A percentile compares a stretch with the other conserved stretches of the same genome.
Evolutionary conservation across 2,888 invertebrate species (phyloP).

Genomic region (Cheilosia vulpina): DNA sequence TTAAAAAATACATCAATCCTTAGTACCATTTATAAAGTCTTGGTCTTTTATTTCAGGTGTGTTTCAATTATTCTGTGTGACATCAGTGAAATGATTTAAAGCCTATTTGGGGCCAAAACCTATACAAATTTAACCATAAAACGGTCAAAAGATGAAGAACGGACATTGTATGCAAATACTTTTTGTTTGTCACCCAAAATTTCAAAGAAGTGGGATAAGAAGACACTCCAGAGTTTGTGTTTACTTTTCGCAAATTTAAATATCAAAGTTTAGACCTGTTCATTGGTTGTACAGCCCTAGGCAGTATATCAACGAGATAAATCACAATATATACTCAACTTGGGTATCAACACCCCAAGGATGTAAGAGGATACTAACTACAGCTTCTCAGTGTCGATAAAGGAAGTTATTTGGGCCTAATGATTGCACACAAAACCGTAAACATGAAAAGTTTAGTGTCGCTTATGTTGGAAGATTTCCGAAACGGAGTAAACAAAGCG

Average conservation of each 20-base stretch:
- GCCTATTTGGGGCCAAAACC: background rate
- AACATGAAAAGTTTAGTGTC: conserved; percentile 71
- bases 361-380: conserved; percentile 63
- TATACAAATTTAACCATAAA: conserved; percentile 63
- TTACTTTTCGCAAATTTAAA: conserved; percentile 64
- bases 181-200: conserved; percentile 46
- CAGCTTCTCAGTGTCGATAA: conserved; percentile 59
- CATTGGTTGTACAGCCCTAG: conserved; percentile 52
- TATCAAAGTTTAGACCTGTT: conserved; percentile 65
- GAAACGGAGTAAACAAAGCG: conserved; percentile 28
- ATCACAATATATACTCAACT: conserved; percentile 64
- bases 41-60: too few relatives aligned
- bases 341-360: conserved; percentile 46
- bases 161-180: conserved; percentile 47
- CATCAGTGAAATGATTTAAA: background rate
- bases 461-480: conserved; percentile 53
- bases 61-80: too few relatives aligned
- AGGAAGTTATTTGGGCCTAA: conserved; percentile 66
- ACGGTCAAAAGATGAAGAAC: conserved; percentile 48
- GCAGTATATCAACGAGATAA: conserved; percentile 67
- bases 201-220: conserved; percentile 35
- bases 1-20: too few relatives aligned
- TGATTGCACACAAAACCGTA: conserved; percentile 67
- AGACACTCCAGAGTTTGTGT: conserved; percentile 28
- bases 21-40: too few relatives aligned